Evolutionary conservation across 2,888 invertebrate genomes (phyloP).

Genomic region (Lamproptera curius): DNA sequence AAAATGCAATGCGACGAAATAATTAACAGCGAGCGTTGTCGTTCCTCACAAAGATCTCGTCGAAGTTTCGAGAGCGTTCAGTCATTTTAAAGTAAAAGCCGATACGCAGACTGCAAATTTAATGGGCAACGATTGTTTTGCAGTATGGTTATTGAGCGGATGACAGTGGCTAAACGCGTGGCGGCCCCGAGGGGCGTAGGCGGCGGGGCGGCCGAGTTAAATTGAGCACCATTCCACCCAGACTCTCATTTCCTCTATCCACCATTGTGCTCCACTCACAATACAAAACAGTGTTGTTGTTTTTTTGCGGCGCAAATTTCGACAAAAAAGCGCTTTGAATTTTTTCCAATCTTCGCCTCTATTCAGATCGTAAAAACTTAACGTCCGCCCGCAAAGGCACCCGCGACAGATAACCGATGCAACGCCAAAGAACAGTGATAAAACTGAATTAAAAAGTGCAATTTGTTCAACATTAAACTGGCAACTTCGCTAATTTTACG

Average conservation of each 20-base stretch:
- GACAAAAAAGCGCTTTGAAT: constrained; percentile 75
- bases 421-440: constrained; percentile 37
- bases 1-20: no score
- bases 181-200: constrained; percentile 20
- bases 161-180: constrained; percentile 28
- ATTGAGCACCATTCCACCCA: constrained; percentile 75
- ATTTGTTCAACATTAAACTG: constrained; percentile 46
- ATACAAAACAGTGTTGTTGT: constrained; percentile 78
- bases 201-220: constrained; percentile 40
- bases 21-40: no score
- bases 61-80: constrained; percentile 1
- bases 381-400: constrained; percentile 59
- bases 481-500: constrained; percentile 60
- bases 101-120: constrained; percentile 19
- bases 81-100: constrained; percentile 15
- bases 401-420: constrained; percentile 32
- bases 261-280: constrained; percentile 73
- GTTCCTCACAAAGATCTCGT: no score
- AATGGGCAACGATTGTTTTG: constrained; percentile 35
- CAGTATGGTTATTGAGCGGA: constrained; percentile 46
- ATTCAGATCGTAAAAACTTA: constrained; percentile 68
- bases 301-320: constrained; percentile 70
- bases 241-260: constrained; percentile 75
- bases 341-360: constrained; percentile 74
- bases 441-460: constrained; percentile 47